Base-by-base conservation (phyloP, 2,797 vertebrate species). In the Cuculus canorus region DNA sequence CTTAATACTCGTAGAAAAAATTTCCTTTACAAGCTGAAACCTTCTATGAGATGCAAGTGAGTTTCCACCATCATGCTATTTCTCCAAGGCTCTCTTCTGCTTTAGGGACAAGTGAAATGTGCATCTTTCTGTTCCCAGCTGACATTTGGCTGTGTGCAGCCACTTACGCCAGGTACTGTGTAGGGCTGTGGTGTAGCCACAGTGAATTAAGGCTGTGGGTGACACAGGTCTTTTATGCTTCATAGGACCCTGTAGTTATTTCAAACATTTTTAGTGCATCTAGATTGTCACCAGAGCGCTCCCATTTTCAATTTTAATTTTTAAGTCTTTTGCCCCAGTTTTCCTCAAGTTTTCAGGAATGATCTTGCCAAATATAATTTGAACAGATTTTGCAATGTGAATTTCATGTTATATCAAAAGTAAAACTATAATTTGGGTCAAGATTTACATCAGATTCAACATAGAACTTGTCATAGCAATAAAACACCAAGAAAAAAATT, bases 361-460 rank as follows among this genome's bases (percentile, higher is more conserved):
- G 50, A 19, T 59, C 66, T 84, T 96, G 91, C 77, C 83, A 93
- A 84, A 84, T 88, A 61, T 14, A 13, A 82, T 86, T 90, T 82
- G 83, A 96, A 84, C 70, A 86, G 73, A 91, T 92, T 96, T 90
- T 84, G 13, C 77, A 90, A 50, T 72, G 43, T 53, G 33, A 88
- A 79, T 93, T 86, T 73, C 69, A 61, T 75, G 21, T 81, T 71
- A 83, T 71, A 23, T 88, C 66, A 94, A 64, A 88, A 86, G 28
- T 53, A 90, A 95, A 79, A 59, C 33, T 94, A 69, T 65, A 79
- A 94, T 90, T 39, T 86, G 59, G 70, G 65, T 86, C 83, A 76
- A 94, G 78, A 86, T 93, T 93, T 94, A 82, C 66, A 76, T 95
- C 65, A 84, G 70, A 92, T 69, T 85, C 83, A 81, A 54, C 54